phyloP scores from a whole-genome alignment of 2,797 vertebrate species.

The Rhinatrema bivittatum region DNA sequence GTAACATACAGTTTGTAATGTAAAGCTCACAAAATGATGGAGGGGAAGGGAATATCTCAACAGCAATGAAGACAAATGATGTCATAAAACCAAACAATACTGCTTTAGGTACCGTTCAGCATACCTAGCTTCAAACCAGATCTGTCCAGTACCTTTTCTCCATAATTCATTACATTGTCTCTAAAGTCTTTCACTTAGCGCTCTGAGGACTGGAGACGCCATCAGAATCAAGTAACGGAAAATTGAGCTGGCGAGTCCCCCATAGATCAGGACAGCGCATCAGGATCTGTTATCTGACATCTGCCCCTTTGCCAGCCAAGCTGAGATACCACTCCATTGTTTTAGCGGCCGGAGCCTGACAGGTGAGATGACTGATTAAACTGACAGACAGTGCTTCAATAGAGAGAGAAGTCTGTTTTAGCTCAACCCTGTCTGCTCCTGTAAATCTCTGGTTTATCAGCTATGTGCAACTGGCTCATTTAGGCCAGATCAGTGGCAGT shows the following conservation, averaged over 20 bases:
- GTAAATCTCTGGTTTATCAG: slow-evolving; percentile 58
- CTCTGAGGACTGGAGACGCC: background rate
- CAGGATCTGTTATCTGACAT: slow-evolving; percentile 20
- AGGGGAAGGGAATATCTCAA: background rate
- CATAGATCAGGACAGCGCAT: slow-evolving; percentile 14
- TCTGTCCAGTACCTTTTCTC: background rate
- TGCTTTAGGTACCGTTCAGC: slow-evolving; percentile 13
- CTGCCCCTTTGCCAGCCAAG: slow-evolving; percentile 13
- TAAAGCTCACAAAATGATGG: no score
- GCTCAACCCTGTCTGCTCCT: slow-evolving; percentile 37
- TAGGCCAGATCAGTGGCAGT: slow-evolving; percentile 36
- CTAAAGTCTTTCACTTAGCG: slow-evolving; percentile 9
- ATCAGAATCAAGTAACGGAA: background rate
- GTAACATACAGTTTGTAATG: no score
- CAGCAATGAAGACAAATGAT: slow-evolving; percentile 14
- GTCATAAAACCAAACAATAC: background rate
- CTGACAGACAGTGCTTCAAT: slow-evolving; percentile 39
- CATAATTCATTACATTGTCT: slow-evolving; percentile 12
- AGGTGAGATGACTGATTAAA: slow-evolving; percentile 29
- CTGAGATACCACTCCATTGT: slow-evolving; percentile 22
- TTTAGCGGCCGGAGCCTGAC: slow-evolving; percentile 27
- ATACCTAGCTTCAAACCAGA: slow-evolving; percentile 1
- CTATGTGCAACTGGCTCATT: slow-evolving; percentile 46
- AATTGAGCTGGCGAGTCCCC: background rate
- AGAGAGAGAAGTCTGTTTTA: slow-evolving; percentile 41